Conservation (phyloP, 2,797 vertebrate species). For the Danio aesculapii region DNA sequence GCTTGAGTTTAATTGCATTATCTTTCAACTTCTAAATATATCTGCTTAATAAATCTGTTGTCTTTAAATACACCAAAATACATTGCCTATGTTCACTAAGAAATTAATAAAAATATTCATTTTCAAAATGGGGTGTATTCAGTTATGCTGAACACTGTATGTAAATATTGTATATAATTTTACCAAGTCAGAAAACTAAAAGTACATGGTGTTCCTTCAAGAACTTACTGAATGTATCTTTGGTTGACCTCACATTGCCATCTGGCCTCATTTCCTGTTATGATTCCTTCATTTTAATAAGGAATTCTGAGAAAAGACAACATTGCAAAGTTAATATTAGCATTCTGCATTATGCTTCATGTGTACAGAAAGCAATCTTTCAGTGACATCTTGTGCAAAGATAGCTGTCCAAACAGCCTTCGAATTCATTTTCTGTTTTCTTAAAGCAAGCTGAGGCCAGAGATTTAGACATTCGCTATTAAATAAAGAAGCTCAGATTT, state of each 20-base stretch:
- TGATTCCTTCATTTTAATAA: background rate
- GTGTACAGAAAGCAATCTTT: background rate
- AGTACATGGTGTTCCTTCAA: background rate
- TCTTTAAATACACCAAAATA: too few relatives aligned
- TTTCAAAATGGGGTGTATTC: too few relatives aligned
- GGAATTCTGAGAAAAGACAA: background rate
- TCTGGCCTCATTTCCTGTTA: slow-evolving; percentile 5
- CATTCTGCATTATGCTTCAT: background rate
- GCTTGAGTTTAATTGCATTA: too few relatives aligned
- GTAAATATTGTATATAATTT: background rate
- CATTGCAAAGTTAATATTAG: slow-evolving; percentile 11
- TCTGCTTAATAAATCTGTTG: too few relatives aligned
- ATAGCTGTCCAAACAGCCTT: slow-evolving; percentile 7
- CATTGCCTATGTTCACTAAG: too few relatives aligned
- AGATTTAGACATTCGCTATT: background rate
- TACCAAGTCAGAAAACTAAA: background rate
- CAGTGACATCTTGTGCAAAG: slow-evolving; percentile 1
- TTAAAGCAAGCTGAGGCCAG: background rate
- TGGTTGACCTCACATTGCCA: background rate
- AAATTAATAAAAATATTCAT: too few relatives aligned
- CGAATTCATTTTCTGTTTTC: background rate
- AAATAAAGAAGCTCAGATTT: background rate
- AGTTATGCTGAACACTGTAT: too few relatives aligned
- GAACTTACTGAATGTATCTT: background rate
- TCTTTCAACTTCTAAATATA: too few relatives aligned